These are phyloP conservation scores for Arrhamphus sclerolepis DNA, from an alignment of 2,797 vertebrate genomes.

Conservation along the genomic window DNA sequence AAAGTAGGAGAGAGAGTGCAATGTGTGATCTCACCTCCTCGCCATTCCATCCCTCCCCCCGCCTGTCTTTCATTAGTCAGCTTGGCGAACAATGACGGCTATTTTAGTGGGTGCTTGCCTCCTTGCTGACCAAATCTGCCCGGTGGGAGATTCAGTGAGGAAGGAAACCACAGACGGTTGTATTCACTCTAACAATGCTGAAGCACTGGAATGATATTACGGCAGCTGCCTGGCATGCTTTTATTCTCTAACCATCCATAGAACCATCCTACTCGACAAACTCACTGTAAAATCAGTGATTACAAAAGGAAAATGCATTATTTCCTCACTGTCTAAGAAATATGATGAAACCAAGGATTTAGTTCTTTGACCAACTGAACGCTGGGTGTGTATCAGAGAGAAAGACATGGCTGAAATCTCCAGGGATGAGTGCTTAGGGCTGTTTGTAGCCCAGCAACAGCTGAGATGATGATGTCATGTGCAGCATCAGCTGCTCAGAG, in stretches of 20 bases:
- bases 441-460: too few species aligned
- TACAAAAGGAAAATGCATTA: neutral
- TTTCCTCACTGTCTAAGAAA: neutral
- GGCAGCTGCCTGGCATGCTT: slow-evolving; percentile 55
- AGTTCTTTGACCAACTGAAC: neutral
- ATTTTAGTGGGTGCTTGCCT: slow-evolving; percentile 45
- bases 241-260: slow-evolving; percentile 26
- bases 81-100: slow-evolving; percentile 65
- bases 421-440: too few species aligned
- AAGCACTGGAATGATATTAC: slow-evolving; percentile 51
- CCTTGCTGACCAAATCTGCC: slow-evolving; percentile 34
- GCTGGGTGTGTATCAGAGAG: too few species aligned
- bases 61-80: slow-evolving; percentile 61
- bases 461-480: too few species aligned
- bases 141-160: slow-evolving; percentile 24
- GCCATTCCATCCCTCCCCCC: slow-evolving; percentile 2
- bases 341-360: neutral
- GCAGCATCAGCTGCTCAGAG: too few species aligned
- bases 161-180: slow-evolving; percentile 35
- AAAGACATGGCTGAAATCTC: too few species aligned
- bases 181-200: slow-evolving; percentile 29
- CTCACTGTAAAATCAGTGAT: neutral
- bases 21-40: slow-evolving; percentile 70
- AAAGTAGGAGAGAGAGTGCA: slow-evolving; percentile 42
- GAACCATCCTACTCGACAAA: neutral